Base-by-base conservation (phyloP, 2,797 vertebrate species). In the Prionace glauca region DNA sequence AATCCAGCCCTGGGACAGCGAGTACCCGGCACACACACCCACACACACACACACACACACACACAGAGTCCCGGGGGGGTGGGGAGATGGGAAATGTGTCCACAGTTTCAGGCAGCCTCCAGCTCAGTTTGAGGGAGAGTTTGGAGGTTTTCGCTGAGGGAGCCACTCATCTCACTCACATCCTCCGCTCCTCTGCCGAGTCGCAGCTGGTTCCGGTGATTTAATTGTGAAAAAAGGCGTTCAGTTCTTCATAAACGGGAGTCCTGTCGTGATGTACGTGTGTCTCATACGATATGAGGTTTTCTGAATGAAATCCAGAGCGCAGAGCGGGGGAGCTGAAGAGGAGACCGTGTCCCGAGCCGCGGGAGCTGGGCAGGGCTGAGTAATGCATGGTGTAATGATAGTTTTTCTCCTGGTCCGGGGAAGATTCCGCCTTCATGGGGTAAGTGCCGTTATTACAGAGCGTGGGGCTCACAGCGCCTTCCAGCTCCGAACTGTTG, bases 321-420 rank as follows among this genome's bases (percentile, higher is more conserved):
- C 99, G 98, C 97, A 98, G 97, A 91, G 98, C 99, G 50, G 98
- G 97, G 50, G 99, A 98, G 67, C 98, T 98, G 96, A 98, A 99
- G 26, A 98, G 97, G 96, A 99, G 95, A 96, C 98, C 97, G 96
- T 98, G 98, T 11, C 98, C 97, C 62, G 97, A 65, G 96, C 98
- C 97, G 84, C 99, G 98, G 96, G 99, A 98, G 88, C 98, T 97
- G 77, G 98, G 98, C 97, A 98, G 97, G 96, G 98, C 98, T 96
- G 98, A 98, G 97, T 99, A 99, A 98, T 99, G 99, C 98, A 99
- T 99, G 98, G 99, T 99, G 97, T 99, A 99, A 96, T 99, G 99
- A 97, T 99, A 99, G 97, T 98, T 98, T 97, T 99, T 98, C 96
- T 99, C 99, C 60, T 98, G 97, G 97, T 99, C 98, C 16, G 98